Evolutionary conservation across 2,888 invertebrate genomes (phyloP), one percentile per base, ranked within the genome.

Genomic region (Caradrina kadenii): DNA sequence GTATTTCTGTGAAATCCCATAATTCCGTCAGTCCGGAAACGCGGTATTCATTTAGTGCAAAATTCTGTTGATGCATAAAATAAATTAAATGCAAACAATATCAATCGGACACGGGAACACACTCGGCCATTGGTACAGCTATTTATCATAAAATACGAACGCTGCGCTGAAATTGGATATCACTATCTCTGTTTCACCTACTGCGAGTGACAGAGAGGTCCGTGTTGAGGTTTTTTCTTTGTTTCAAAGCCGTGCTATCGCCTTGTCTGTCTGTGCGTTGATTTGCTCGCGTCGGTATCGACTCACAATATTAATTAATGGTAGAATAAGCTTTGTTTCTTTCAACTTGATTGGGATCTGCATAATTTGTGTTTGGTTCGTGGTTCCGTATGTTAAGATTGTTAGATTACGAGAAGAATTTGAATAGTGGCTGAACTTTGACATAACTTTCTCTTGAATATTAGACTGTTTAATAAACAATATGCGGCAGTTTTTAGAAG

Each of bases 111-210:
- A 93, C 87, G 93, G 84, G 90, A 94, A 94, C 89, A 92, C 93
- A 92, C 93, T 93, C 91, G 89, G 84, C 83, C 88, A 86, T 90
- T 88, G 87, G 86, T 89, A 92, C 90, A 87, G 91, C 91, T 93
- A 93, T 94, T 93, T 94, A 93, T 93, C 93, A 93, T 94, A 93
- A 93, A 93, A 93, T 91, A 91, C 91, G 89, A 89, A 90, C 89
- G 86, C 80, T 76, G 86, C 83, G 86, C 85, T 90, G 86, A 92
- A 92, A 93, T 93, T 91, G 91, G 91, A 88, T 86, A 76, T 73
- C 59, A 69, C 76, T 72, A 67, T 92, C 91, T 85, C 87, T 79
- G 70, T 92, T 85, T 63, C 70, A 68, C 86, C 31, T 63, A 60
- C 39, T 54, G 64, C 3, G 87, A 72, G 79, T 72, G 88, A 91